Conservation (phyloP, 1,140 invertebrate species). For the Aleiodes sp. region DNA sequence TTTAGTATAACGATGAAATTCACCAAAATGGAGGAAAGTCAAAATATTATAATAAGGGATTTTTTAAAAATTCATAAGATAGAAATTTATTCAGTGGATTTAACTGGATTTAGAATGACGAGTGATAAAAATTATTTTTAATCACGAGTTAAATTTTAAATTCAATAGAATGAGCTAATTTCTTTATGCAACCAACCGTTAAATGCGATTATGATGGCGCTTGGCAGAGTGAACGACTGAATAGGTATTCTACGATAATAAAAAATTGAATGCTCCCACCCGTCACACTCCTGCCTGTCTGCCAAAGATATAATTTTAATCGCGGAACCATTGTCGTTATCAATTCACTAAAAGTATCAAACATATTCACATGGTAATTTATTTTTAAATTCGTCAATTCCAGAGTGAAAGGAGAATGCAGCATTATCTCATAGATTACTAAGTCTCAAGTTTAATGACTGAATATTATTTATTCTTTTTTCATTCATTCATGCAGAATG, state of each 20-base stretch:
- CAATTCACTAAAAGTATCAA: conserved; percentile 7
- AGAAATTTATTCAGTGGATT: conserved; percentile 1
- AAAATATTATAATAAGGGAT: too few relatives aligned
- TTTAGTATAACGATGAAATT: too few relatives aligned
- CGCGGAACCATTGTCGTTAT: conserved; percentile 27
- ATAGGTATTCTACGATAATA: conserved; percentile 45
- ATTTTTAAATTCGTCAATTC: neutral
- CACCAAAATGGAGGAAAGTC: too few relatives aligned
- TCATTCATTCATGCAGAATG: too few relatives aligned
- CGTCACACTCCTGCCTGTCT: conserved; percentile 33
- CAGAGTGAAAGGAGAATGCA: neutral
- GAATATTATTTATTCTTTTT: too few relatives aligned
- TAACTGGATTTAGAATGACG: neutral
- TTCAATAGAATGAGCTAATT: conserved; percentile 47
- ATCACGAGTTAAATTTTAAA: conserved; percentile 36
- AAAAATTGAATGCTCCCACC: conserved; percentile 45
- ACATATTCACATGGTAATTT: conserved; percentile 10
- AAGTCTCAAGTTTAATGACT: too few relatives aligned
- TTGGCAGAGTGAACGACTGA: conserved; percentile 31
- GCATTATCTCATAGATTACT: neutral
- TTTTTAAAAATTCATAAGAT: too few relatives aligned
- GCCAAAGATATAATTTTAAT: conserved; percentile 45
- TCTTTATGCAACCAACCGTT: conserved; percentile 45
- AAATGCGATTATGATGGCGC: conserved; percentile 48
- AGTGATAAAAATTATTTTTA: neutral